Conservation (phyloP, 2,888 invertebrate species). For the Drosophila ezoana region DNA sequence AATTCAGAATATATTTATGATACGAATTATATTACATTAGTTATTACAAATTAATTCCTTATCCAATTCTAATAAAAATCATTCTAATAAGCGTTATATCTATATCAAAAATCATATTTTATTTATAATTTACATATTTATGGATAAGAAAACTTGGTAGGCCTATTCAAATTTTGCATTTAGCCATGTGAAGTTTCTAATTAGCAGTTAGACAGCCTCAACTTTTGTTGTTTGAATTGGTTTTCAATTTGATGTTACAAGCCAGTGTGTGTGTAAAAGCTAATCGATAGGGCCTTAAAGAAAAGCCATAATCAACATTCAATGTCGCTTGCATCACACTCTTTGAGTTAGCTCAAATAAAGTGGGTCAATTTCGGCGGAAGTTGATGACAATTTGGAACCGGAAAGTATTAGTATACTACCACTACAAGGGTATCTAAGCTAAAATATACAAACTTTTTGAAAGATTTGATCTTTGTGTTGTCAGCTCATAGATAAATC, state of each 20-base stretch:
- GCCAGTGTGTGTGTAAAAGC: conserved; percentile 26
- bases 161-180: neutral
- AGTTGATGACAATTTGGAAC: conserved; percentile 2
- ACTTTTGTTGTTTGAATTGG: neutral
- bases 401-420: conserved; percentile 13
- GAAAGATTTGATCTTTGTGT: neutral
- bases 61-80: too few species aligned
- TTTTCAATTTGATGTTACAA: conserved; percentile 17
- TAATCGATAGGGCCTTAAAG: conserved; percentile 49
- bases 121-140: conserved; percentile 35
- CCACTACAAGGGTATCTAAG: neutral
- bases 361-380: conserved; percentile 35
- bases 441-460: neutral
- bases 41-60: too few species aligned
- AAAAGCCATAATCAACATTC: conserved; percentile 63
- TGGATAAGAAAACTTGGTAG: conserved; percentile 16
- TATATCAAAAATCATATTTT: conserved; percentile 9
- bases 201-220: conserved; percentile 19
- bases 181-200: conserved; percentile 3
- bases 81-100: too few species aligned
- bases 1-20: too few species aligned
- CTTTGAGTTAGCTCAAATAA: conserved; percentile 4
- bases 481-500: conserved; percentile 8
- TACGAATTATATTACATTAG: neutral
- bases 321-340: conserved; percentile 57